Conservation (phyloP, 2,888 invertebrate genomes). For the Macrophya annulata region DNA sequence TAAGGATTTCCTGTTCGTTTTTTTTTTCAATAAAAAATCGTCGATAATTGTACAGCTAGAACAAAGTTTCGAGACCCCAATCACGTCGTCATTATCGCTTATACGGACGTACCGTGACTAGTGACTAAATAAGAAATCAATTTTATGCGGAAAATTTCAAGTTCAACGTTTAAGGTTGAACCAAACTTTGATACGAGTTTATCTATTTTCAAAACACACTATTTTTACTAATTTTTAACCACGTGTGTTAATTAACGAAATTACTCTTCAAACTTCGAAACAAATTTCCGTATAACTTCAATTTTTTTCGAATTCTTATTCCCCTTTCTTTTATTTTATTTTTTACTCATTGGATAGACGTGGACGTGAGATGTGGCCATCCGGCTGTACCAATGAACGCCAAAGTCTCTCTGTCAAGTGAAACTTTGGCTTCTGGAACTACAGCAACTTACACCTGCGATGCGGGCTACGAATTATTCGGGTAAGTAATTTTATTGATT, state of each 20-base stretch:
- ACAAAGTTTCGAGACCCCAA: neutral
- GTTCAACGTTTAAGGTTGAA: conserved; percentile 38
- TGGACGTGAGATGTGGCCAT: conserved; percentile 87
- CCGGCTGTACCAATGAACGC: conserved; percentile 94
- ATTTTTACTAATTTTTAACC: neutral
- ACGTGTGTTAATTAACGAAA: neutral
- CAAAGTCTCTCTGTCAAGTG: conserved; percentile 84
- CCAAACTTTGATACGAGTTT: neutral
- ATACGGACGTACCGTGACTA: conserved; percentile 26
- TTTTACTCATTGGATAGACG: neutral
- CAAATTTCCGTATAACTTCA: neutral
- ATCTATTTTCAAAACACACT: neutral
- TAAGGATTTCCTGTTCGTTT: conserved; percentile 17
- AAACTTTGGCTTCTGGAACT: conserved; percentile 82
- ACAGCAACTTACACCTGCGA: conserved; percentile 92
- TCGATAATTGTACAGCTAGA: neutral
- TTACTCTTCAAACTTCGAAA: too few species aligned
- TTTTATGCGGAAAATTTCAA: conserved; percentile 38
- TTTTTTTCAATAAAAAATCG: neutral
- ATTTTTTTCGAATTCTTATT: neutral
- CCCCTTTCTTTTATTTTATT: too few species aligned
- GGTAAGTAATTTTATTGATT: conserved; percentile 78
- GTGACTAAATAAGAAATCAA: neutral
- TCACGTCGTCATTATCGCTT: conserved; percentile 5
- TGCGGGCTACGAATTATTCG: conserved; percentile 94